phyloP scores from a whole-genome alignment of 2,113 vertebrate genomes.

The Hyaena hyaena region DNA sequence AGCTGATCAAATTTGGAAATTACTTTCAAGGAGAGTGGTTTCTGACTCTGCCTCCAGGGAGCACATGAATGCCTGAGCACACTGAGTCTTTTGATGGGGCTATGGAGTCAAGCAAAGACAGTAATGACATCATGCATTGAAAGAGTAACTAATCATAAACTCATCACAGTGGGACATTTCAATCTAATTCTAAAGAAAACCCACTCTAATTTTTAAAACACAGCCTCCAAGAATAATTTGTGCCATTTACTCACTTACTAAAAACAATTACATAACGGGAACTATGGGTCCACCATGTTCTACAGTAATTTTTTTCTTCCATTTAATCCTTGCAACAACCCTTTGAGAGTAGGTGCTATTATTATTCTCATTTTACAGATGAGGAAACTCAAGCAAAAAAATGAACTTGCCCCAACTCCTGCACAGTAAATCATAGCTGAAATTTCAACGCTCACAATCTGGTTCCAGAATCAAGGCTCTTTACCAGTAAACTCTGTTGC shows the following conservation, averaged over 20 bases:
- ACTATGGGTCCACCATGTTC: not conserved
- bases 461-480: not conserved
- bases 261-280: not conserved
- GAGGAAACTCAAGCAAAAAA: not conserved
- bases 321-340: not conserved
- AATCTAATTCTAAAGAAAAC: slow-evolving; percentile 13
- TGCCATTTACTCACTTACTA: not conserved
- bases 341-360: not conserved
- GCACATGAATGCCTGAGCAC: too few species aligned
- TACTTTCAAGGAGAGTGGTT: not conserved
- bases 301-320: not conserved
- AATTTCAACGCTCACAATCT: not conserved
- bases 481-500: not conserved
- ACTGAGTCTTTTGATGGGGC: not conserved
- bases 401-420: not conserved
- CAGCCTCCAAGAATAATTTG: not conserved
- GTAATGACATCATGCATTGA: not conserved
- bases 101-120: not conserved
- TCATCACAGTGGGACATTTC: not conserved
- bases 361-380: slow-evolving; percentile 10
- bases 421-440: not conserved
- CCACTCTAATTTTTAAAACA: slow-evolving; percentile 1
- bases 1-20: not conserved
- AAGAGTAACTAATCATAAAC: slow-evolving; percentile 11
- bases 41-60: not conserved